A percentile compares a stretch with the other conserved stretches of the same genome.
Evolutionary conservation across 30 jellyfish, hydroid and myxozoan genomes (phyloP).

Genomic region (Turritopsis rubra): DNA sequence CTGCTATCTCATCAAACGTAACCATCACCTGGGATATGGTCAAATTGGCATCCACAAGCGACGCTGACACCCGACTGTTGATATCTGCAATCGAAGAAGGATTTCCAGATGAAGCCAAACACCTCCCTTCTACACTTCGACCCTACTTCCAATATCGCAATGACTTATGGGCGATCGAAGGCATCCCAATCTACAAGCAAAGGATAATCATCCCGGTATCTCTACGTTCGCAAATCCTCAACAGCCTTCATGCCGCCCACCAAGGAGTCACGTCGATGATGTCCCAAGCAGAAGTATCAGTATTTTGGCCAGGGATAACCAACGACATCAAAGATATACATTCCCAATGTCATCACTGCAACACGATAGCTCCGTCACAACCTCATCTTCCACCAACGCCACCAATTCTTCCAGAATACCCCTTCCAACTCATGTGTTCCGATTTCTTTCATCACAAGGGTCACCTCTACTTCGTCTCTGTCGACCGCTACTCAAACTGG

Average conservation of each 20-base stretch:
- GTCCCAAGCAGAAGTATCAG: not conserved
- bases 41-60: constrained; percentile 13
- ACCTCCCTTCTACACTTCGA: constrained; percentile 6
- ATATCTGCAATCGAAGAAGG: not conserved
- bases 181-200: too few species aligned
- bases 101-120: not conserved
- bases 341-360: not conserved
- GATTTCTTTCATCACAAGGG: constrained; percentile 7
- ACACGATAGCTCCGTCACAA: too few species aligned
- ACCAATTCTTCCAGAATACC: not conserved
- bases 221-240: constrained; percentile 24
- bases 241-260: constrained; percentile 7
- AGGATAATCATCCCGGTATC: constrained; percentile 2
- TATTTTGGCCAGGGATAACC: not conserved
- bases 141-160: constrained; percentile 11
- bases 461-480: too few species aligned
- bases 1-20: too few species aligned
- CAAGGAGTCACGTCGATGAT: constrained; percentile 6
- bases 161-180: not conserved
- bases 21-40: constrained; percentile 27
- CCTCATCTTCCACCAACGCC: too few species aligned
- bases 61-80: not conserved
- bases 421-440: constrained; percentile 6
- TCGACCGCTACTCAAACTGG: too few species aligned
- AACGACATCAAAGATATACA: too few species aligned